Conservation (phyloP, 2,888 invertebrate genomes). For the Mayetiola destructor region DNA sequence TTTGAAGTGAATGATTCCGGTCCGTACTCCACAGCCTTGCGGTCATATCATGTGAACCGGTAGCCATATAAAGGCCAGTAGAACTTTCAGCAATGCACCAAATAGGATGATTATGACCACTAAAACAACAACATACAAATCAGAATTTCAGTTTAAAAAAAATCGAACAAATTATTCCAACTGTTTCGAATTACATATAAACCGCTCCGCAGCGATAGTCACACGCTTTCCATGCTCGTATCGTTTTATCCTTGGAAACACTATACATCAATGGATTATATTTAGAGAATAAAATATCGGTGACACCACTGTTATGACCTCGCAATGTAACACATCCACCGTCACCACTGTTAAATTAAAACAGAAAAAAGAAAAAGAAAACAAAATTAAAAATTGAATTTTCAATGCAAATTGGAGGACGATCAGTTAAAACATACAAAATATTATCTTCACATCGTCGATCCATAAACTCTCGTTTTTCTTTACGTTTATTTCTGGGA, state of each 20-base stretch:
- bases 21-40: slow-evolving; percentile 73
- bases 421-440: slow-evolving; percentile 24
- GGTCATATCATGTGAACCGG: slow-evolving; percentile 76
- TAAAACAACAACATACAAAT: slow-evolving; percentile 24
- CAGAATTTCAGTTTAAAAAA: not conserved
- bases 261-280: slow-evolving; percentile 48
- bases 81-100: slow-evolving; percentile 70
- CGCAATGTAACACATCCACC: slow-evolving; percentile 47
- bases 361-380: not conserved
- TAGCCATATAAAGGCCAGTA: slow-evolving; percentile 65
- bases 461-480: not conserved
- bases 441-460: slow-evolving; percentile 25
- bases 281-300: slow-evolving; percentile 42
- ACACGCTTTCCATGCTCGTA: slow-evolving; percentile 60
- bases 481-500: not conserved
- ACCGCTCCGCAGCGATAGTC: slow-evolving; percentile 53
- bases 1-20: slow-evolving; percentile 63
- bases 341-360: slow-evolving; percentile 32
- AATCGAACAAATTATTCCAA: not conserved
- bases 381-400: not conserved
- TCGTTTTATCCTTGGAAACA: slow-evolving; percentile 59
- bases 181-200: slow-evolving; percentile 40
- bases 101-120: slow-evolving; percentile 78
- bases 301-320: slow-evolving; percentile 60
- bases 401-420: not conserved